Base-by-base conservation (phyloP, 2,888 invertebrate genomes). In the Bombylius major region DNA sequence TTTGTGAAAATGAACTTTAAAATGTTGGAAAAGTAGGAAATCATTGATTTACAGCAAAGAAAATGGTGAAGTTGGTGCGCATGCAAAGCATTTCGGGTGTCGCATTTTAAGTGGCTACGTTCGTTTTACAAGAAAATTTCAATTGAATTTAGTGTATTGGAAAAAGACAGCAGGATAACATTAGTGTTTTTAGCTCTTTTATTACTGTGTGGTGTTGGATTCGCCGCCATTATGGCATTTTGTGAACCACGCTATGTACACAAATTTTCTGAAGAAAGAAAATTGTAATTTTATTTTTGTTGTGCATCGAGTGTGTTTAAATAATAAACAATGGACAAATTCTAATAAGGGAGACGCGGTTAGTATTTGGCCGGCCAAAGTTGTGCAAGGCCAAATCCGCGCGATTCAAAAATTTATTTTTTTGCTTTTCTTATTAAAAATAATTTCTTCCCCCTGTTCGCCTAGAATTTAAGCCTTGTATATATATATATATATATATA, bases 151-250 rank as follows among this genome's bases (percentile, higher is more conserved):
- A 31, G 34, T 36, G 39, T 48, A 32, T 13, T 14, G 32, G 11
- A 39, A 31, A 42, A 50, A 42, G 54, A 47, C 44, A 47, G 45
- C 34, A 47, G 14, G 9, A 23, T 9, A 44, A 54, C 34, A 44
- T n/a, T 31, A 23, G 49, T 34, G 44, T 23, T 48, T 47, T 7
- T 12, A 14, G 14, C 14, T 45, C 45, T 45, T 4, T 14, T 12
- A 14, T 50, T 51, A 42, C 11, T 42, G 39, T 36, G 34, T 42
- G 39, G 39, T 42, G 53, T 57, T 55, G 55, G 53, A 55, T 53
- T 53, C 56, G 83, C 85, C 85, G 86, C 86, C 86, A 87, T 87
- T 85, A 86, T 85, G 86, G 84, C 85, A 84, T 84, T 82, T 81
- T 80, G 80, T 50, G 47, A 79, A 81, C 81, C 79, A 81, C 82